Evolutionary conservation across 1,140 invertebrate species (phyloP).

Genomic region (Aethina tumida): DNA sequence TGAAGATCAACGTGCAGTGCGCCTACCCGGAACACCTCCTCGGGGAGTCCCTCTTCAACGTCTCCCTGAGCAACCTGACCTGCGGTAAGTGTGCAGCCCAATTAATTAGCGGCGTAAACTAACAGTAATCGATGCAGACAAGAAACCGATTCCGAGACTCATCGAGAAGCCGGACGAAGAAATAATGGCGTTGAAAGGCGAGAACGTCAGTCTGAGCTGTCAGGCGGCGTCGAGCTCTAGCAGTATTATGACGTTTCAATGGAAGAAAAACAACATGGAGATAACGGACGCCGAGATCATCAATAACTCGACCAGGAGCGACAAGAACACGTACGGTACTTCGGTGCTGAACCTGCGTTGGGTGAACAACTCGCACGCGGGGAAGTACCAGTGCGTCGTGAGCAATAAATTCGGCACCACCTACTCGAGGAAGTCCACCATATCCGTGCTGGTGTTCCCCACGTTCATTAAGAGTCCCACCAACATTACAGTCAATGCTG

Average conservation of each 20-base stretch:
- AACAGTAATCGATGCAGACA: conserved; percentile 42
- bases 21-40: conserved; percentile 65
- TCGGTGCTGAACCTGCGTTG: conserved; percentile 63
- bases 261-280: conserved; percentile 84
- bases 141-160: conserved; percentile 78
- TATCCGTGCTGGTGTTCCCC: conserved; percentile 82
- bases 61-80: conserved; percentile 53
- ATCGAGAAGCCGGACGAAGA: conserved; percentile 69
- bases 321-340: too few species aligned
- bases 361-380: conserved; percentile 66
- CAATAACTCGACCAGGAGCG: conserved; percentile 26
- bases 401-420: conserved; percentile 81
- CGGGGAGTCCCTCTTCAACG: conserved; percentile 51
- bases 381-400: conserved; percentile 88
- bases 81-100: conserved; percentile 16
- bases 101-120: neutral
- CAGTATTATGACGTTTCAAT: conserved; percentile 63
- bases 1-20: conserved; percentile 42
- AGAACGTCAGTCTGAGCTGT: conserved; percentile 72
- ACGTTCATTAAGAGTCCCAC: conserved; percentile 75
- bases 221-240: conserved; percentile 54
- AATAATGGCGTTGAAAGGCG: conserved; percentile 73
- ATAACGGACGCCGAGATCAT: conserved; percentile 35
- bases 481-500: conserved; percentile 75
- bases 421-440: conserved; percentile 77